Conservation (phyloP, 2,797 vertebrate genomes). For the Valencia hispanica region DNA sequence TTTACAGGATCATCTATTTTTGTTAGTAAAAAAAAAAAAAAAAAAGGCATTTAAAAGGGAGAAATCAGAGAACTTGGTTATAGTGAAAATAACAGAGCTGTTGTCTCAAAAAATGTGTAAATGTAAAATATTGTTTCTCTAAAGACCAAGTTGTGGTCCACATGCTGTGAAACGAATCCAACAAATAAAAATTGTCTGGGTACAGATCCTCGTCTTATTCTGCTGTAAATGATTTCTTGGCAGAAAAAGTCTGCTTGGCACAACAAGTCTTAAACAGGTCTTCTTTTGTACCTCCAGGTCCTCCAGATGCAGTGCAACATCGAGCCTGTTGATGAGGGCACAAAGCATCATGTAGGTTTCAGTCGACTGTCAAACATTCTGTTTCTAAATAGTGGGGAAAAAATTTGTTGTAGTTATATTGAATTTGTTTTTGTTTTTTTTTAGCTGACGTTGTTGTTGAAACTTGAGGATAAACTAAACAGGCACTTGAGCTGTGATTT, state of each 20-base stretch:
- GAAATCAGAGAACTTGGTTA: background rate
- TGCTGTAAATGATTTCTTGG: background rate
- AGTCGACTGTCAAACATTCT: background rate
- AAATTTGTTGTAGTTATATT: background rate
- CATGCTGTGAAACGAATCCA: too few species aligned
- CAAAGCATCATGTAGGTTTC: conserved; percentile 91
- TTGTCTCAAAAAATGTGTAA: background rate
- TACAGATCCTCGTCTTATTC: background rate
- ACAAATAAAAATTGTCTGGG: too few species aligned
- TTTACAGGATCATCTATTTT: too few species aligned
- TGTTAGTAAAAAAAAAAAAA: too few species aligned
- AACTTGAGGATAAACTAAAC: conserved; percentile 98
- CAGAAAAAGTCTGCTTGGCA: background rate
- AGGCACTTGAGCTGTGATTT: conserved; percentile 97
- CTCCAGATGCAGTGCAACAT: conserved; percentile 99
- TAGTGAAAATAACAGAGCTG: background rate
- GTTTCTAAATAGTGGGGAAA: background rate
- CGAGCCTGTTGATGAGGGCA: conserved; percentile 94
- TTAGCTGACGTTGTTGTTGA: conserved; percentile 94
- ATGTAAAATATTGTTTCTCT: background rate
- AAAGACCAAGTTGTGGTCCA: background rate
- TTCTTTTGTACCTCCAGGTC: conserved; percentile 77
- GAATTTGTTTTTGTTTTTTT: conserved; percentile 6
- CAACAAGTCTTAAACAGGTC: background rate
- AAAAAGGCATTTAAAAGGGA: background rate